A percentile compares a stretch with the other conserved stretches of the same genome.
Conservation (phyloP, 92 coral and sea anemone species). For the Umimayanthus chanpuru region DNA sequence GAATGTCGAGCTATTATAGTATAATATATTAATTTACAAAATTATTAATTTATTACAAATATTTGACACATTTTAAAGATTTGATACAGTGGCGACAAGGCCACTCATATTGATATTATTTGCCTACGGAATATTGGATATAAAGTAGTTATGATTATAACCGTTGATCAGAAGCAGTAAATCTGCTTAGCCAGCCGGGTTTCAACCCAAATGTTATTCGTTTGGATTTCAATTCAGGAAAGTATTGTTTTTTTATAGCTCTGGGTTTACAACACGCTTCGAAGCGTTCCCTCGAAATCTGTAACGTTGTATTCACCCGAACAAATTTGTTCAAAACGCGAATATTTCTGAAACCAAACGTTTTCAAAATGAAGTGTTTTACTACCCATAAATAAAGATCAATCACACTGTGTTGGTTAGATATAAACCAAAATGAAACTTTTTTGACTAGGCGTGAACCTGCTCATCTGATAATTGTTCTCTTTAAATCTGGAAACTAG, state of each 20-base stretch:
- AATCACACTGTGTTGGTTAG: neutral
- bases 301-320: neutral
- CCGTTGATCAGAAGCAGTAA: neutral
- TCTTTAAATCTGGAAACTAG: neutral
- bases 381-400: neutral
- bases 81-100: neutral
- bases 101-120: neutral
- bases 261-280: neutral
- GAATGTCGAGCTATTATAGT: constrained; percentile 4
- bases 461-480: neutral
- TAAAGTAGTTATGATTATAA: neutral
- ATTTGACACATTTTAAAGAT: neutral
- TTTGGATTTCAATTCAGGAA: neutral
- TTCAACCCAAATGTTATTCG: neutral
- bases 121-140: neutral
- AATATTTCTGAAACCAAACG: neutral
- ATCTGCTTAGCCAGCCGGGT: neutral
- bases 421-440: neutral
- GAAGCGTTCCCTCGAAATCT: neutral
- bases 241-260: neutral
- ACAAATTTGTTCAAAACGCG: neutral
- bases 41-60: constrained; percentile 26
- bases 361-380: neutral
- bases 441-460: neutral
- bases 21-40: constrained; percentile 24